phyloP scores from a whole-genome alignment of 2,888 invertebrate genomes.

The Eurytoma californica region DNA sequence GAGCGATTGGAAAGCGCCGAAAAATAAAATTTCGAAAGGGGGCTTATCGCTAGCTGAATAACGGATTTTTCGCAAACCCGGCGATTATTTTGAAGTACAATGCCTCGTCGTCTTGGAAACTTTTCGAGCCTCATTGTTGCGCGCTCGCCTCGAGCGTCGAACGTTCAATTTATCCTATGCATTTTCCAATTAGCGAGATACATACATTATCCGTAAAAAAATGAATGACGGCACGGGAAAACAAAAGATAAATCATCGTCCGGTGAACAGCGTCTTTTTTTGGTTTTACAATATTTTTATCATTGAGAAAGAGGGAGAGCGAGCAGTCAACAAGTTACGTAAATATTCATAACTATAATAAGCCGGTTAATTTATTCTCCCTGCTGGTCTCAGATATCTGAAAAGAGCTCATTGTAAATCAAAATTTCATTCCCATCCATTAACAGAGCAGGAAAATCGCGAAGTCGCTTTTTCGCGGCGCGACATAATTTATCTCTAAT shows the following conservation, averaged over 20 bases:
- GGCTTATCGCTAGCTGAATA: conserved; percentile 21
- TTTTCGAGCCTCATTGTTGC: neutral
- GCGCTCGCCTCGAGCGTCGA: neutral
- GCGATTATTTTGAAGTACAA: neutral
- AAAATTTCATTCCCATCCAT: too few species aligned
- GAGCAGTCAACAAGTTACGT: conserved; percentile 16
- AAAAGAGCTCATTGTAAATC: too few species aligned
- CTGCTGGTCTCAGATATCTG: too few species aligned
- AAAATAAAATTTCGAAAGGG: neutral
- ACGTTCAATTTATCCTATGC: too few species aligned
- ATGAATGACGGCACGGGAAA: neutral
- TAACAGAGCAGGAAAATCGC: too few species aligned
- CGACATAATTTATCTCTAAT: neutral
- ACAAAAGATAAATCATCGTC: neutral
- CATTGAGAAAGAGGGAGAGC: neutral
- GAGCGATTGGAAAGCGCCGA: neutral
- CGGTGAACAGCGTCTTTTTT: neutral
- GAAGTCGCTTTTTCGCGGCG: too few species aligned
- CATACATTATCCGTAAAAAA: neutral
- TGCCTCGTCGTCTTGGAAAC: neutral
- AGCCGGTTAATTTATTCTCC: too few species aligned
- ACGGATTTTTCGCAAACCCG: conserved; percentile 10
- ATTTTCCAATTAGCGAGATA: too few species aligned
- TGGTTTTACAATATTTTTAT: conserved; percentile 7
- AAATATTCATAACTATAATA: conserved; percentile 8